Conservation (phyloP, 2,113 vertebrate species). For the Pungitius pungitius region DNA sequence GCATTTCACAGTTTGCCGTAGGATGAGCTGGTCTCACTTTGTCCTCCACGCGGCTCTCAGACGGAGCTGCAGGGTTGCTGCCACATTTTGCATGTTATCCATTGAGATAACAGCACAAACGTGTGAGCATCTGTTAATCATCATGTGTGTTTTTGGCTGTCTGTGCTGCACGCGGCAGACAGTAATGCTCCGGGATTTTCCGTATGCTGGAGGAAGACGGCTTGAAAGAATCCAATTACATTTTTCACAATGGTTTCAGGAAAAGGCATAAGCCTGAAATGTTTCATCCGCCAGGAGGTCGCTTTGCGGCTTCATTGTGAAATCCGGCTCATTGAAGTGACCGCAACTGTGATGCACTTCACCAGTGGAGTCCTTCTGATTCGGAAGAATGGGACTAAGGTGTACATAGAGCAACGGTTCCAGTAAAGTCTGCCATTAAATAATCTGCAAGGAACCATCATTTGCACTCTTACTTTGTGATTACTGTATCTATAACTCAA, state of each 20-base stretch:
- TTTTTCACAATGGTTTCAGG: background rate
- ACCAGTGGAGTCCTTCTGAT: background rate
- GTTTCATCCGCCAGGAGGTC: background rate
- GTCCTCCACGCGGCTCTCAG: background rate
- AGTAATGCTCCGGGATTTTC: background rate
- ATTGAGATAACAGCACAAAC: background rate
- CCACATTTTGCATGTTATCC: background rate
- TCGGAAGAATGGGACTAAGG: background rate
- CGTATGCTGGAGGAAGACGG: background rate
- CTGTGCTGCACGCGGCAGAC: background rate
- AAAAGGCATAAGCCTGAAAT: background rate
- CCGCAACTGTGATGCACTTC: background rate
- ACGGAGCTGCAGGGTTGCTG: background rate
- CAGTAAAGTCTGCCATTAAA: background rate
- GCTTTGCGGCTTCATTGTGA: background rate
- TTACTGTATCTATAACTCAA: background rate
- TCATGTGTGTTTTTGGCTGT: background rate
- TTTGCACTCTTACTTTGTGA: background rate
- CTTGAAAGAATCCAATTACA: background rate
- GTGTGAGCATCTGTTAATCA: background rate
- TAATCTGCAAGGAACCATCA: background rate
- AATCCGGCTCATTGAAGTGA: background rate
- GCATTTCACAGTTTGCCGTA: slow-evolving; percentile 2
- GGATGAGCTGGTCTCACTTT: background rate
- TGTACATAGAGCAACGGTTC: background rate